phyloP scores from a whole-genome alignment of 2,888 invertebrate genomes.

The Drosophila aldrichi region DNA sequence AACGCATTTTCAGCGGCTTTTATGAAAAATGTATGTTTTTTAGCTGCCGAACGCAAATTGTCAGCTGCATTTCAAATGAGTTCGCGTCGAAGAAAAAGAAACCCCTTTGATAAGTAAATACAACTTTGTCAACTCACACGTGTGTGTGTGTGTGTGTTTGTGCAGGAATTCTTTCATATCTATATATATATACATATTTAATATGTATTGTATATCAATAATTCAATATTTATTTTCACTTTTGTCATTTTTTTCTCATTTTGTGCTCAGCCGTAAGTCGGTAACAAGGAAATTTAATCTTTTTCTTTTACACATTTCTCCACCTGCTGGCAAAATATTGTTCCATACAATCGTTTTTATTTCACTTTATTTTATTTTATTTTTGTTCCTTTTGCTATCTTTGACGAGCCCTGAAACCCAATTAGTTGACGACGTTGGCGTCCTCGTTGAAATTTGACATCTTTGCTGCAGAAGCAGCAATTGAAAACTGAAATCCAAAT shows the following conservation, averaged over 20 bases:
- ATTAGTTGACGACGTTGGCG: slow-evolving; percentile 68
- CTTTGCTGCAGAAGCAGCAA: slow-evolving; percentile 33
- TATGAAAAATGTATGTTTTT: slow-evolving; percentile 58
- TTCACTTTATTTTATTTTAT: not conserved
- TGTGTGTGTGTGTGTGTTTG: slow-evolving; percentile 8
- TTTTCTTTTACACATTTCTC: slow-evolving; percentile 56
- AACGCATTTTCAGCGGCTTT: slow-evolving; percentile 55
- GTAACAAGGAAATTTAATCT: slow-evolving; percentile 79
- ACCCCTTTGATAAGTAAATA: slow-evolving; percentile 62
- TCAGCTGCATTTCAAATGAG: slow-evolving; percentile 67
- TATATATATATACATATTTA: slow-evolving; percentile 16
- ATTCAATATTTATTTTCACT: slow-evolving; percentile 77
- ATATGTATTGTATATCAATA: slow-evolving; percentile 72
- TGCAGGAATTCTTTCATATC: not conserved
- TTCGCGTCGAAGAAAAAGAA: slow-evolving; percentile 8
- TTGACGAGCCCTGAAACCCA: slow-evolving; percentile 68
- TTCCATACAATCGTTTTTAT: slow-evolving; percentile 7
- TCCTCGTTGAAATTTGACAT: slow-evolving; percentile 69
- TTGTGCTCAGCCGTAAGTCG: slow-evolving; percentile 53
- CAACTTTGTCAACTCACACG: slow-evolving; percentile 25
- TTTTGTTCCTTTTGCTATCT: slow-evolving; percentile 20
- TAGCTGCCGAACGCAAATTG: slow-evolving; percentile 61
- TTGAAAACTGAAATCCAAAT: slow-evolving; percentile 67
- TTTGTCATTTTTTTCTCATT: slow-evolving; percentile 55
- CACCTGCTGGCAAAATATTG: slow-evolving; percentile 50